Conservation (phyloP, 2,888 invertebrate genomes). For the Oscheius sp. region DNA sequence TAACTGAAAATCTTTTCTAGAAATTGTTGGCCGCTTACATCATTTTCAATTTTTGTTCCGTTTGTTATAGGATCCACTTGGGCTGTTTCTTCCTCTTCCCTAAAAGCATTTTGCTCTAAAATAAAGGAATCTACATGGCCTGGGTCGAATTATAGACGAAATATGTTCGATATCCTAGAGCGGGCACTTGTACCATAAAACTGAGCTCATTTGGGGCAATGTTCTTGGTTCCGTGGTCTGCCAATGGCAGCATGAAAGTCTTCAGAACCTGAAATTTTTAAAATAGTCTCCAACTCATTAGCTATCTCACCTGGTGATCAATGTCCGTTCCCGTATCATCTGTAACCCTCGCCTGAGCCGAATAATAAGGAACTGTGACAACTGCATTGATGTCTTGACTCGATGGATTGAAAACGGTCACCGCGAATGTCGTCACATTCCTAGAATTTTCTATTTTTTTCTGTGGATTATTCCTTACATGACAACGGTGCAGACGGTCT, state of each 20-base stretch:
- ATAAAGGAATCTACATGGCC: constrained; percentile 7
- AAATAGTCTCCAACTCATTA: neutral
- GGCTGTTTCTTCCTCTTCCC: constrained; percentile 2
- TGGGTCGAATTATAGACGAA: constrained; percentile 34
- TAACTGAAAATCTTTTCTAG: constrained; percentile 74
- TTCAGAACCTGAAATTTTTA: constrained; percentile 46
- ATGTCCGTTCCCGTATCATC: constrained; percentile 32
- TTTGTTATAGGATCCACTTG: neutral
- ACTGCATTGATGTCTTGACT: constrained; percentile 33
- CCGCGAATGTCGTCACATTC: constrained; percentile 43
- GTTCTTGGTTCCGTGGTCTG: constrained; percentile 42
- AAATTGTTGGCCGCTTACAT: no score
- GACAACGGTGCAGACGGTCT: constrained; percentile 62
- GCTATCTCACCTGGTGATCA: constrained; percentile 32
- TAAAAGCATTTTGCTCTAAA: neutral
- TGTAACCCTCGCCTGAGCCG: constrained; percentile 43
- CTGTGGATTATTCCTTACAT: constrained; percentile 44
- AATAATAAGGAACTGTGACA: constrained; percentile 58
- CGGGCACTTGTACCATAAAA: constrained; percentile 40
- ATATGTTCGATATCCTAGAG: constrained; percentile 53
- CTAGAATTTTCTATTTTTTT: no score
- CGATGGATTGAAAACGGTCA: constrained; percentile 66
- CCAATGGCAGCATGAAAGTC: constrained; percentile 51
- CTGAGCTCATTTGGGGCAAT: constrained; percentile 41
- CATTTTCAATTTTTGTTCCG: constrained; percentile 16